phyloP scores from a whole-genome alignment of 2,888 invertebrate genomes.

The Lycocerus yunnanus region DNA sequence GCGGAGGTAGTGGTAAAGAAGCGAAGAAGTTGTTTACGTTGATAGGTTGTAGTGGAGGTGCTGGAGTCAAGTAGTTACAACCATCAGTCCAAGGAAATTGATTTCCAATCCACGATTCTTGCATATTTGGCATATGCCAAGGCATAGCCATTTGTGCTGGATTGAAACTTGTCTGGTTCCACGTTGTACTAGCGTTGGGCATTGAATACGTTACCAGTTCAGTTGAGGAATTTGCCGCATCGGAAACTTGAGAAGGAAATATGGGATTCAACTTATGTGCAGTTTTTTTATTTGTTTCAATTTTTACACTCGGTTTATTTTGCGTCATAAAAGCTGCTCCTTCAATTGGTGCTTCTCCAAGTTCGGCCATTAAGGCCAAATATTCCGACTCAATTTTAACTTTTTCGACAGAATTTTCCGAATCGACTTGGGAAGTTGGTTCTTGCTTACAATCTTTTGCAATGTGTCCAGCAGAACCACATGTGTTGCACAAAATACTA shows the following conservation, averaged over 20 bases:
- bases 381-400: constrained; percentile 98
- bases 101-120: constrained; percentile 47
- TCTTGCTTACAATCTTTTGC: constrained; percentile 94
- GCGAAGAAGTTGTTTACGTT: constrained; percentile 62
- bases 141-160: constrained; percentile 60
- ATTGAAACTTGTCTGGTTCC: constrained; percentile 46
- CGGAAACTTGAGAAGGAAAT: constrained; percentile 54
- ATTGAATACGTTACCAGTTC: too few relatives aligned
- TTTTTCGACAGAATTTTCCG: constrained; percentile 63
- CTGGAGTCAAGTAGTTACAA: constrained; percentile 53
- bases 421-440: constrained; percentile 72
- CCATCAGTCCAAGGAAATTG: constrained; percentile 58
- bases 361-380: constrained; percentile 97
- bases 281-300: constrained; percentile 16
- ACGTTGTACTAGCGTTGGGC: constrained; percentile 45
- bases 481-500: constrained; percentile 93
- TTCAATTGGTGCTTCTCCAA: constrained; percentile 86
- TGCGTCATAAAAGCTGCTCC: not conserved
- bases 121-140: constrained; percentile 31
- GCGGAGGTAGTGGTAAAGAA: constrained; percentile 73
- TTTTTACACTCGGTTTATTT: constrained; percentile 46
- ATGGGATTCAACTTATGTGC: constrained; percentile 34
- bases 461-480: constrained; percentile 98
- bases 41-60: constrained; percentile 58
- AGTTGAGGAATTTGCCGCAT: too few relatives aligned